Base-by-base conservation (phyloP, 2,797 vertebrate genomes). In the Peromyscus nudipes region DNA sequence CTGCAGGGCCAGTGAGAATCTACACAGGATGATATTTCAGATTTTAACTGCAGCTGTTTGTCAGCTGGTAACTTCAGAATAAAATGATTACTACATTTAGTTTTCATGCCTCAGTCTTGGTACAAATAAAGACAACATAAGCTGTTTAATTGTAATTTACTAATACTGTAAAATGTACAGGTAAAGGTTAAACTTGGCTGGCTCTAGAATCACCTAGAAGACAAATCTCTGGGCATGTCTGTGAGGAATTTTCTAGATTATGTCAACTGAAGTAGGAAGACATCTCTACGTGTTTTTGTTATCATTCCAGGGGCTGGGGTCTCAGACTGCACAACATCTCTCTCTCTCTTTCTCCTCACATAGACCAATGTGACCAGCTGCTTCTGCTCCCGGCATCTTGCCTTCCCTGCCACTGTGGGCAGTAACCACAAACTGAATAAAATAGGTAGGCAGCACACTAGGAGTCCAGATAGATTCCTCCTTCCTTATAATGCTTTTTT, bases 41-140 rank as follows among this genome's bases (percentile, higher is more conserved):
- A 92, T 73, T 89, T 92, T 83, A 94, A 64, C 52, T 89, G 34
- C 25, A 57, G 12, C 65, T 67, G 9, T 95, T 81, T 90, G 34
- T 80, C 21, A 96, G 60, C 7, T 81, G 52, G 27, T 83, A 81
- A 52, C 29, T 25, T 31, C 49, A 91, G 19, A 94, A 79, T 62
- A 57, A 88, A 46, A 71, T 40, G 16, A 91, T 52, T 31, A 8
- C n/a, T 86, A 34, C 9, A n/a, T 62, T 85, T 86, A 71, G n/a
- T 90, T 96, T 94, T 71, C 52, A 23, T 57, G 17, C 16, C 60
- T 57, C 3, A n/a, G 43, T 52, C 46, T 96, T 46, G 60, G 29
- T 75, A 8, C 31, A 37, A 52, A 25, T 40, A 11, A 91, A 95
- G 60, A 83, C 46, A 91, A 84, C n/a, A 23, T 4, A 69, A 73